Evolutionary conservation across 2,888 invertebrate species (phyloP).

Genomic region (Drosophila parthenogenetica): DNA sequence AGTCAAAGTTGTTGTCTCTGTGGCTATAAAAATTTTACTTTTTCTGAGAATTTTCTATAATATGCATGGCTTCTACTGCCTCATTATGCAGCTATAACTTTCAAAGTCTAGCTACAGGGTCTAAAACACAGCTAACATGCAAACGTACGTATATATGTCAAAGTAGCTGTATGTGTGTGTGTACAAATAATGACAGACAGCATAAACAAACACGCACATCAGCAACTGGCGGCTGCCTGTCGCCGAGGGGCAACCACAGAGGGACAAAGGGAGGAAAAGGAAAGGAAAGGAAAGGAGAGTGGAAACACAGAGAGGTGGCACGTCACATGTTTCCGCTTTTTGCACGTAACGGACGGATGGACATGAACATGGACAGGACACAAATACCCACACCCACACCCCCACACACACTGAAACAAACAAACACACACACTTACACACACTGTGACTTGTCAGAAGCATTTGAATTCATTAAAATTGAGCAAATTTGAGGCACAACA

Average conservation of each 20-base stretch:
- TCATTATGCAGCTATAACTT: neutral
- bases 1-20: no score
- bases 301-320: conserved; percentile 29
- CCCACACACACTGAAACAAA: conserved; percentile 23
- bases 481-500: conserved; percentile 52
- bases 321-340: conserved; percentile 77
- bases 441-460: conserved; percentile 30
- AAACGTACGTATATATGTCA: conserved; percentile 8
- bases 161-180: conserved; percentile 29
- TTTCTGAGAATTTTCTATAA: no score
- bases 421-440: conserved; percentile 14
- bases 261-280: neutral
- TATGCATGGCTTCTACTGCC: no score
- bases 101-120: neutral
- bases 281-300: conserved; percentile 22
- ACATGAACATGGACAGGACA: conserved; percentile 44
- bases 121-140: conserved; percentile 24
- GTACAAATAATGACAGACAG: conserved; percentile 77
- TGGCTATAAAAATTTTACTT: no score
- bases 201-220: conserved; percentile 79
- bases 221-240: conserved; percentile 56
- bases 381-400: conserved; percentile 28
- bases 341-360: conserved; percentile 62
- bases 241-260: conserved; percentile 61
- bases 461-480: conserved; percentile 73